Conservation (phyloP, 2,797 vertebrate species). For the Sciurus vulgaris region DNA sequence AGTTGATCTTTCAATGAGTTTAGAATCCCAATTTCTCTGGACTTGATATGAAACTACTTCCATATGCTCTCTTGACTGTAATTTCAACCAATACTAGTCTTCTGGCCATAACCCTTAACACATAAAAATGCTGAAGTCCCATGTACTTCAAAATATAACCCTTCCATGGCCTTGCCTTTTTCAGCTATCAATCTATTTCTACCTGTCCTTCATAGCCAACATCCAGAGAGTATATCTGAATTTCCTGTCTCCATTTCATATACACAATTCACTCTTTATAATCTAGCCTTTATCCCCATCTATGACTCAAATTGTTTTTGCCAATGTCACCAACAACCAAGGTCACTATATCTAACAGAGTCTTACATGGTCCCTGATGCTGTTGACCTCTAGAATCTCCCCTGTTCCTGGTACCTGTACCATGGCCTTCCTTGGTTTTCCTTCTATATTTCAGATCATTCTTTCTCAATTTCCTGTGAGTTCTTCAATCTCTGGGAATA, state of each 20-base stretch:
- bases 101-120: neutral
- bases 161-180: neutral
- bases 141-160: neutral
- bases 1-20: neutral
- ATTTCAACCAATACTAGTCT: neutral
- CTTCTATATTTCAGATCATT: neutral
- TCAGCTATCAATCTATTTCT: neutral
- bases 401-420: neutral
- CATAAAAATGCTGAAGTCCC: neutral
- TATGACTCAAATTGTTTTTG: constrained; percentile 25
- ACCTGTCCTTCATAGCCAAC: neutral
- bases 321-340: neutral
- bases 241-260: neutral
- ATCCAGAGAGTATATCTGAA: neutral
- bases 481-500: neutral
- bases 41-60: neutral
- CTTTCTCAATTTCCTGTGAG: neutral
- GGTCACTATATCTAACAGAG: neutral
- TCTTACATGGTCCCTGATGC: neutral
- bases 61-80: neutral
- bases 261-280: neutral
- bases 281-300: neutral
- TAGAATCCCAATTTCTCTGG: neutral
- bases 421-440: neutral
- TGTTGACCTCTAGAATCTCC: neutral